Evolutionary conservation across 1,140 invertebrate genomes (phyloP), one percentile per base, ranked within the genome.

Genomic region (Bombus haemorrhoidalis): DNA sequence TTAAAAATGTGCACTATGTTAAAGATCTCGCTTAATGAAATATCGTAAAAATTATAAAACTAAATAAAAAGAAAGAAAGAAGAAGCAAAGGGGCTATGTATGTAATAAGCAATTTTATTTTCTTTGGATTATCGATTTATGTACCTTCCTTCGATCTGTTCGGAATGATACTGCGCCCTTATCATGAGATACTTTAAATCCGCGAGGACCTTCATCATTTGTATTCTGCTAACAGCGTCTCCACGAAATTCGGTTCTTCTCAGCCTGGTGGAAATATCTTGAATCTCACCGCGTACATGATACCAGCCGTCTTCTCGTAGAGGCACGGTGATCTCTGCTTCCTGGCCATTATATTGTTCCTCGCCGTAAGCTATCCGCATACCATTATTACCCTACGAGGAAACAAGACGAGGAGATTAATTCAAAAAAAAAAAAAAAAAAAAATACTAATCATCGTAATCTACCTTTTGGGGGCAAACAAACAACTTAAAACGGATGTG

Each of bases 101-200:
- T 0, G 6, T 22, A 53, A 53, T 1, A 9, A n/a, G 28, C 3
- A 72, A 72, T n/a, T n/a, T 43, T 15, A 22, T 32, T 73, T 18
- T 25, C 18, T 2, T 32, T 22, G 28, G 10, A 32, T 43, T 32
- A 47, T 37, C 64, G 47, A 39, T 41, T 1, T 12, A 94, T 94
- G 92, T 89, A 97, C 96, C 96, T 96, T 64, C 97, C 98, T 95
- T 99, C 98, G 83, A 98, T 97, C 95, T 99, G 99, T 93, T 99
- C 98, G 1, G 98, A 98, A 93, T 99, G 98, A 94, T 97, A 99
- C 80, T 98, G 98, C 0, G 98, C 98, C 79, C 98, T 96, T 41
- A 99, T 96, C 90, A 99, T 96, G 28, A 99, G 91, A 47, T 97
- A 95, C 85, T 97, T 97, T 1, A 99, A 91, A 88, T 98, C 96